A percentile compares a stretch with the other conserved stretches of the same genome.
These are phyloP conservation scores for Rhabdomys dilectus DNA, from an alignment of 2,113 vertebrate species.

Conservation along the genomic window DNA sequence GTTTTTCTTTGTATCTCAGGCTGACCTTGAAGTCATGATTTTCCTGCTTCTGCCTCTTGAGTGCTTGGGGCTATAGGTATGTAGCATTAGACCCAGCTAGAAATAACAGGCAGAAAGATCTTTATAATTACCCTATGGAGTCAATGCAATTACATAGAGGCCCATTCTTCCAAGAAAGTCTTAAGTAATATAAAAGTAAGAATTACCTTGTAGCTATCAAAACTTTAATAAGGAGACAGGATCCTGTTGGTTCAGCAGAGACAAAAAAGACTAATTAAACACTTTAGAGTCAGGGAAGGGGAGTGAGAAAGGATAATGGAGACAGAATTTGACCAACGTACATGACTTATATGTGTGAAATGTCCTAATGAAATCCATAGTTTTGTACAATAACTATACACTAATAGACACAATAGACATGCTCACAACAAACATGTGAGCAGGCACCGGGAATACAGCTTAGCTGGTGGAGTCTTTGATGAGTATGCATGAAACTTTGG, in stretches of 20 bases:
- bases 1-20: not conserved
- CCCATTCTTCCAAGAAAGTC: not conserved
- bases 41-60: not conserved
- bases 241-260: not conserved
- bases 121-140: not conserved
- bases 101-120: not conserved
- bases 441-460: not conserved
- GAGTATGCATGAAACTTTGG: not conserved
- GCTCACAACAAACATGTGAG: not conserved
- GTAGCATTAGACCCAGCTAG: not conserved
- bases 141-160: not conserved
- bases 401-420: not conserved
- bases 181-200: not conserved
- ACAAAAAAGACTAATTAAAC: not conserved
- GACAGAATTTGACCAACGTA: not conserved
- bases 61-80: not conserved
- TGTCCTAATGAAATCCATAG: not conserved
- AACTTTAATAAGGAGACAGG: not conserved
- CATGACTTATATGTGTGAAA: not conserved
- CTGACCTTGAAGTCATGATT: not conserved
- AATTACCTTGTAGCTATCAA: not conserved
- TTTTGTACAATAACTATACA: not conserved
- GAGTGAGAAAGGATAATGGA: not conserved
- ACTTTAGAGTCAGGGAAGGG: not conserved
- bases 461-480: not conserved